Evolutionary conservation across 2,113 vertebrate species (phyloP), one percentile per base, ranked within the genome.

Genomic region (Rattus rattus): DNA sequence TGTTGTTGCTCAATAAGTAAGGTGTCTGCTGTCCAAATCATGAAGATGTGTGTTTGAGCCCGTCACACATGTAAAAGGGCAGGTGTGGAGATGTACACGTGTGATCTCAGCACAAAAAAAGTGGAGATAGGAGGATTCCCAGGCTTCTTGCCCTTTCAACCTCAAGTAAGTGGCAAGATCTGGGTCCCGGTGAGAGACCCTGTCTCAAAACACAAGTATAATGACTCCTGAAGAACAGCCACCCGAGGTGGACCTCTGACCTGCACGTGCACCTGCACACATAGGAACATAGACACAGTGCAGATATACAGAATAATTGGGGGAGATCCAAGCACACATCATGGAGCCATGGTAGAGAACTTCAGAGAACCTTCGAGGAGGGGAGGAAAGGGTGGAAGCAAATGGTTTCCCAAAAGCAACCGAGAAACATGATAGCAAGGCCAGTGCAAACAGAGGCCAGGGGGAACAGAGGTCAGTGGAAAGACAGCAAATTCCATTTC

Each of bases 401-500:
- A 56, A 93, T 0, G 0, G 13, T 63, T 69, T 91, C 56, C 65
- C 26, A 16, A 26, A 11, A 9, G 3, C 49, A 33, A 59, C 49
- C 56, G 7, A 30, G 47, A 67, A 47, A 63, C 33, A 36, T 8
- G n/a, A 77, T 67, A 47, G 26, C 39, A 39, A 79, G 7, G 77
- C 33, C 28, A 13, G 72, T 39, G 59, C 75, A 65, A 85, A 12
- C 11, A 2, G 88, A 39, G 22, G 83, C 11, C n/a, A 63, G 63
- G 83, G 54, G 28, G 17, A 72, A 24, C 26, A 11, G 4, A 88
- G 83, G 83, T 92, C 90, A 92, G 84, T 63, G 49, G 56, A 89
- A 92, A 86, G 5, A 65, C 54, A 26, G 65, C 28, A 47, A 69
- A 80, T 65, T 88, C 88, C 77, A 24, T 87, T 89, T 97, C 54